Evolutionary conservation across 2,113 vertebrate genomes (phyloP), one percentile per base, ranked within the genome.

Genomic region (Baryphthengus martii): DNA sequence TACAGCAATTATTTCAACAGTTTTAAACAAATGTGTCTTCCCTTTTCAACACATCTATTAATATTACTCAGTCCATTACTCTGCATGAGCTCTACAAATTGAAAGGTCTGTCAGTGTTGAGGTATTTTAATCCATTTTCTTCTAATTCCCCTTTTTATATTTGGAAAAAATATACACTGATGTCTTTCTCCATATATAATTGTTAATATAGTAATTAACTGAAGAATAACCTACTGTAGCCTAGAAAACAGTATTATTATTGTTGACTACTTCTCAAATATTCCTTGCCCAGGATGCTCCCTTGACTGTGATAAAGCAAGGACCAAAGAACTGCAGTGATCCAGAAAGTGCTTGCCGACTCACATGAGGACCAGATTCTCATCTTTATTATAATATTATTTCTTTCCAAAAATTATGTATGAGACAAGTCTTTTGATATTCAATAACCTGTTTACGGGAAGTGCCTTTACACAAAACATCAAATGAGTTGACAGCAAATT

Each of bases 341-440:
- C 35, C 72, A 83, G 61, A 83, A 95, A 63, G 61, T 26, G 55
- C 56, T 71, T 63, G 7, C 65, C 8, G 6, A 79, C 45, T 93
- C 85, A 76, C 47, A 74, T 4, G 21, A 93, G 63, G 53, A 61
- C 49, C 90, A 92, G 52, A 84, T 78, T 85, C 65, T 81, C 79
- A 85, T 88, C 68, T 92, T 88, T 90, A 86, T 95, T 89, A 56
- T 63, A 96, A 84, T 81, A 71, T 45, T 78, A 71, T 94, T 88
- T 86, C 61, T 88, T 92, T 78, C 52, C 15, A 73, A 47, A 96
- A 90, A 78, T 72, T 88, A 91, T 90, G 83, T 67, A 86, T 61
- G 68, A 96, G 92, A 93, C 89, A 94, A 95, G 85, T 66, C 79
- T 94, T 96, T 96, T 96, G 95, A 97, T 97, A 96, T 95, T 88